These are phyloP conservation scores for Oreochromis grahami DNA, from an alignment of 2,797 vertebrate species.

Conservation along the genomic window DNA sequence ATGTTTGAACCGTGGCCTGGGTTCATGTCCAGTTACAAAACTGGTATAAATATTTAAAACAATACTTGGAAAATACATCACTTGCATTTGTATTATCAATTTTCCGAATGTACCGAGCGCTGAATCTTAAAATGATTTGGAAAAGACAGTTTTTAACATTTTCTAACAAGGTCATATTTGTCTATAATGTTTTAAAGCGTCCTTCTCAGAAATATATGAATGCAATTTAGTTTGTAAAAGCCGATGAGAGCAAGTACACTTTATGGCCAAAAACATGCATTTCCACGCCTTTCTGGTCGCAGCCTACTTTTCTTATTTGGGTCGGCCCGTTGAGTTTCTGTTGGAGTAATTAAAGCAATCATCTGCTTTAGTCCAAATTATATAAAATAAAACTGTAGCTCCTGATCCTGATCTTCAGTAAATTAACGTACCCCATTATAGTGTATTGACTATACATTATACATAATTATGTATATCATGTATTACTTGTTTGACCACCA, in stretches of 20 bases:
- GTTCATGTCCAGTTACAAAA: background rate
- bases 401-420: background rate
- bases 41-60: background rate
- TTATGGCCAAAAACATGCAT: background rate
- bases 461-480: background rate
- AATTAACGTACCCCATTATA: too few species aligned
- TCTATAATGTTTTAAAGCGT: background rate
- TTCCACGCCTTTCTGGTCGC: background rate
- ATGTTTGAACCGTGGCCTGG: background rate
- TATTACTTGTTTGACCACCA: background rate
- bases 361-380: background rate
- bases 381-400: background rate
- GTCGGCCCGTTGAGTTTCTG: background rate
- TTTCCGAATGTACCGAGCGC: background rate
- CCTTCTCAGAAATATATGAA: background rate
- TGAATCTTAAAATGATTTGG: background rate
- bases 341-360: background rate
- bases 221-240: background rate
- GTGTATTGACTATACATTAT: background rate
- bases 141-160: background rate
- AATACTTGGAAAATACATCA: background rate
- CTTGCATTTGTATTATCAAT: background rate
- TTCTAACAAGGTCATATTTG: background rate
- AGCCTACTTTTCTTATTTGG: background rate
- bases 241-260: background rate